Percentiles rank a stretch among this genome's conserved stretches.
These are phyloP conservation scores for Epizoanthus rinbou DNA, from an alignment of 92 coral and sea anemone genomes.

Conservation along the genomic window DNA sequence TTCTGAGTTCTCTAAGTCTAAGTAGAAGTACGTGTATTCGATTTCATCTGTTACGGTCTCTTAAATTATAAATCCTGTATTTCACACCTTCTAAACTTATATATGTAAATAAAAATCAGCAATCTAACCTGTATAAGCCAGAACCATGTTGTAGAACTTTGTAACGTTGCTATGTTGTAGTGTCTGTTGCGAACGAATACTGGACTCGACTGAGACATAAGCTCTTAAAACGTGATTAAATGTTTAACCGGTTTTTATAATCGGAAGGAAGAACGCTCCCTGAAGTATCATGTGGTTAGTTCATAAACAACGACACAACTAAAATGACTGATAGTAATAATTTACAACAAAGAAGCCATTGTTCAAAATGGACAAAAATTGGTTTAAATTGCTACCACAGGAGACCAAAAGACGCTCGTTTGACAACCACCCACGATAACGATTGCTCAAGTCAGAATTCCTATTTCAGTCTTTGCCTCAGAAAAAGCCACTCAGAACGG, in stretches of 20 bases:
- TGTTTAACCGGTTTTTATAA: slow-evolving; percentile 4
- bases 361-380: slow-evolving; percentile 8
- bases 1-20: not conserved
- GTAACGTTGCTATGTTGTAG: not conserved
- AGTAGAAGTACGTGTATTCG: not conserved
- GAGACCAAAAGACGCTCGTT: not conserved
- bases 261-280: slow-evolving; percentile 29
- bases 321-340: slow-evolving; percentile 19
- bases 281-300: slow-evolving; percentile 17
- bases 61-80: slow-evolving; percentile 30
- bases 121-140: slow-evolving; percentile 39
- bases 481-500: not conserved
- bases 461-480: not conserved
- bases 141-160: slow-evolving; percentile 9
- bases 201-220: not conserved
- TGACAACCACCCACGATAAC: slow-evolving; percentile 14
- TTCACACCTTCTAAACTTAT: slow-evolving; percentile 20
- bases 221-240: slow-evolving; percentile 16
- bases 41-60: slow-evolving; percentile 12
- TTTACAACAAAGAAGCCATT: slow-evolving; percentile 31
- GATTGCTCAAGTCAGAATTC: slow-evolving; percentile 7
- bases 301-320: slow-evolving; percentile 19
- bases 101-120: not conserved
- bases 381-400: slow-evolving; percentile 15
- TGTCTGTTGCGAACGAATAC: not conserved